Base-by-base conservation (phyloP, 1,140 invertebrate species). In the Hyles vespertilio region DNA sequence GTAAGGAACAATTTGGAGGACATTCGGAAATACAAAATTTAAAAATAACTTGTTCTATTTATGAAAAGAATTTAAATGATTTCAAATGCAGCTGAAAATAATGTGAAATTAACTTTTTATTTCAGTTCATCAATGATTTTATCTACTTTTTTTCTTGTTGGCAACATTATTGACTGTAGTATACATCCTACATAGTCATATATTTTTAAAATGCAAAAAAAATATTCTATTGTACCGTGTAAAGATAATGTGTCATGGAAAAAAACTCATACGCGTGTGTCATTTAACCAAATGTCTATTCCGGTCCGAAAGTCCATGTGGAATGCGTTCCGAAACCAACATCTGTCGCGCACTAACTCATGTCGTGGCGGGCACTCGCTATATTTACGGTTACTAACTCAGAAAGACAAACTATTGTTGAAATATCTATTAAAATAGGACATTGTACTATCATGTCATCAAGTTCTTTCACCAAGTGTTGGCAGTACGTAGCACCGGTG, bases 281-380 rank as follows among this genome's bases (percentile, higher is more conserved):
- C 64, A 61, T 69, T 69, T 59, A 61, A 61, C 58, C 48, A 58
- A 55, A 63, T 61, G 59, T 72, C 70, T 79, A 79, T 79, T 79
- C 70, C 62, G 56, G 69, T 58, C 56, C 32, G 53, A 55, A 62
- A 60, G 63, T 59, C 56, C 50, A 64, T 59, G 46, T 52, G 79
- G 79, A 77, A 80, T 80, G 74, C 58, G 69, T 66, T 59, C 58
- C 47, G 58, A 61, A 60, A 59, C 53, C 34, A 56, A 62, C 77
- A 83, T 81, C 80, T 83, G 80, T 79, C 69, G 69, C 57, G 56
- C 75, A 72, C 66, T 80, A 82, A 79, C 65, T 82, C 79, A 80
- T 66, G 65, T 58, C 60, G 32, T 40, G 36, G 50, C 32, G 32
- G 32, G 40, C 40, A 40, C 52, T 44, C 52, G 52, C 52, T 45